phyloP scores from a whole-genome alignment of 64 coral and sea anemone species.

The Pachyseris speciosa region DNA sequence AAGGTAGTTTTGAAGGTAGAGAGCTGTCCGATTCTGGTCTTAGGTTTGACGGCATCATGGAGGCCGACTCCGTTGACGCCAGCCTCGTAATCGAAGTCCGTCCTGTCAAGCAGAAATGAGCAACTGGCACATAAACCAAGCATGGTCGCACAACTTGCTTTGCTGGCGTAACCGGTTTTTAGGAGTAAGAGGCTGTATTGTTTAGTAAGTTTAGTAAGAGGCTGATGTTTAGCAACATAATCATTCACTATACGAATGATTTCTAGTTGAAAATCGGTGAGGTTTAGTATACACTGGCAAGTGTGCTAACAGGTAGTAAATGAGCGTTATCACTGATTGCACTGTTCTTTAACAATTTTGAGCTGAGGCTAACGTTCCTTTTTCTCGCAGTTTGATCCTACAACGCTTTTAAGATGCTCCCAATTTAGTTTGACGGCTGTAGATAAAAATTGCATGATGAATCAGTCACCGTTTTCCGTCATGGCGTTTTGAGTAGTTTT shows the following conservation, averaged over 20 bases:
- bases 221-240: not conserved
- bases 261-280: not conserved
- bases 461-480: not conserved
- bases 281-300: not conserved
- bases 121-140: not conserved
- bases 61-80: slow-evolving; percentile 1
- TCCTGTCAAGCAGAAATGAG: not conserved
- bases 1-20: not conserved
- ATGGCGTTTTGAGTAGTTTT: slow-evolving; percentile 1
- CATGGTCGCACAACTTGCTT: not conserved
- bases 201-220: not conserved
- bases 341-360: not conserved
- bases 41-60: slow-evolving; percentile 16
- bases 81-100: slow-evolving; percentile 1
- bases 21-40: not conserved
- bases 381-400: not conserved
- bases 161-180: not conserved
- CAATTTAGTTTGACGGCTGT: not conserved
- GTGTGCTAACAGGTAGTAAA: not conserved
- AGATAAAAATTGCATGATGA: not conserved
- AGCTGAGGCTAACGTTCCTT: slow-evolving; percentile 15
- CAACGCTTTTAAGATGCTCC: not conserved
- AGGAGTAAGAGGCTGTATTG: too few species aligned
- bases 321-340: not conserved
- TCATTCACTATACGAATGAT: not conserved